Conservation (phyloP, 2,888 invertebrate genomes). For the Formica aserva region DNA sequence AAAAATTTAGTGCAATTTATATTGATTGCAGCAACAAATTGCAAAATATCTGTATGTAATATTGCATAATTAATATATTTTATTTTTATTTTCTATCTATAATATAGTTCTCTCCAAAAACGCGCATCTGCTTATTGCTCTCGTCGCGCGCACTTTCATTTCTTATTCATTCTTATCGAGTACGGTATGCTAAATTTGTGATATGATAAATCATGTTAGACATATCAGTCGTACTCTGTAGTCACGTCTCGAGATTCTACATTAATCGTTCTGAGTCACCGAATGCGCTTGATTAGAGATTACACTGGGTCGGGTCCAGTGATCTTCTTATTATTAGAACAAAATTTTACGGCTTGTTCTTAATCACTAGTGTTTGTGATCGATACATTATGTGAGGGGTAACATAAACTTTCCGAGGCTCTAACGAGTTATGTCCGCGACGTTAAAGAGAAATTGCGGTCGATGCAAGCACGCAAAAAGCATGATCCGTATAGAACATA, state of each 20-base stretch:
- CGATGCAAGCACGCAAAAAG: slow-evolving; percentile 62
- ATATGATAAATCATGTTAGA: background rate
- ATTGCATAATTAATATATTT: background rate
- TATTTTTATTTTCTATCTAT: background rate
- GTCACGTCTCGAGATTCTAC: slow-evolving; percentile 37
- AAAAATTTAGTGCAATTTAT: background rate
- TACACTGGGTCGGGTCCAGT: slow-evolving; percentile 27
- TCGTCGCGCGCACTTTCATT: background rate
- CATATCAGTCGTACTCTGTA: background rate
- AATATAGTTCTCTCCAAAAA: background rate
- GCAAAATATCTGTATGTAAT: background rate
- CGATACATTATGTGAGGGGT: background rate
- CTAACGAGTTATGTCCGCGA: slow-evolving; percentile 31
- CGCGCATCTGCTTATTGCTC: background rate
- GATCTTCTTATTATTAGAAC: slow-evolving; percentile 3
- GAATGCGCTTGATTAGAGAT: slow-evolving; percentile 45
- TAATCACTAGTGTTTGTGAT: slow-evolving; percentile 25
- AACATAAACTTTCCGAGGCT: slow-evolving; percentile 47
- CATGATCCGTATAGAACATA: slow-evolving; percentile 66
- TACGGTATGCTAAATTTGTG: background rate
- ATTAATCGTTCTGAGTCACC: slow-evolving; percentile 50
- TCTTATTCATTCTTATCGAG: background rate
- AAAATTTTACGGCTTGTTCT: slow-evolving; percentile 12
- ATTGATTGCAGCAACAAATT: background rate
- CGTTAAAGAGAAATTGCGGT: slow-evolving; percentile 56